Evolutionary conservation across 1,140 invertebrate genomes (phyloP).

Genomic region (Tetramorium parvispinum): DNA sequence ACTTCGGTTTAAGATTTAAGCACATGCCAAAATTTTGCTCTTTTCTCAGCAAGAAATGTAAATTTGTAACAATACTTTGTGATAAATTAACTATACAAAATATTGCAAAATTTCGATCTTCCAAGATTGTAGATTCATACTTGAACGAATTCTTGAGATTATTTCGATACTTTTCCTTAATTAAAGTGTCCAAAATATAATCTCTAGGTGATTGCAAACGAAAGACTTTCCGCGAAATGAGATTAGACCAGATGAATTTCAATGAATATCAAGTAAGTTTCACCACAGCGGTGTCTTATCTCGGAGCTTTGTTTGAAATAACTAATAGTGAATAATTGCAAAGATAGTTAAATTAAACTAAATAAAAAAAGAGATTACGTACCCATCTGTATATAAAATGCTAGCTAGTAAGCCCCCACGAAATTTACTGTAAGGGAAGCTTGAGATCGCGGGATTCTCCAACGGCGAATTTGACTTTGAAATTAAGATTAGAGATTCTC

Average conservation of each 20-base stretch:
- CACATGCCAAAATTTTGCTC: background rate
- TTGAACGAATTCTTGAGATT: background rate
- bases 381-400: background rate
- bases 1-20: background rate
- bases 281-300: background rate
- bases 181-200: background rate
- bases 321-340: background rate
- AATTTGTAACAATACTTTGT: background rate
- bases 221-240: background rate
- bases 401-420: background rate
- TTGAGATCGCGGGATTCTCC: background rate
- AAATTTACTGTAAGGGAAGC: background rate
- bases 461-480: constrained; percentile 1
- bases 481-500: background rate
- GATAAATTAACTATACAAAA: background rate
- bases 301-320: background rate
- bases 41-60: background rate
- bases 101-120: background rate
- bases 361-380: background rate
- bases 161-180: background rate
- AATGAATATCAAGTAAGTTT: constrained; percentile 9
- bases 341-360: background rate
- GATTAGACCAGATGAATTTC: background rate
- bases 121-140: background rate
- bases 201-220: background rate